These are phyloP conservation scores for Cardiocondyla obscurior DNA, from an alignment of 1,140 invertebrate species.

Conservation along the genomic window DNA sequence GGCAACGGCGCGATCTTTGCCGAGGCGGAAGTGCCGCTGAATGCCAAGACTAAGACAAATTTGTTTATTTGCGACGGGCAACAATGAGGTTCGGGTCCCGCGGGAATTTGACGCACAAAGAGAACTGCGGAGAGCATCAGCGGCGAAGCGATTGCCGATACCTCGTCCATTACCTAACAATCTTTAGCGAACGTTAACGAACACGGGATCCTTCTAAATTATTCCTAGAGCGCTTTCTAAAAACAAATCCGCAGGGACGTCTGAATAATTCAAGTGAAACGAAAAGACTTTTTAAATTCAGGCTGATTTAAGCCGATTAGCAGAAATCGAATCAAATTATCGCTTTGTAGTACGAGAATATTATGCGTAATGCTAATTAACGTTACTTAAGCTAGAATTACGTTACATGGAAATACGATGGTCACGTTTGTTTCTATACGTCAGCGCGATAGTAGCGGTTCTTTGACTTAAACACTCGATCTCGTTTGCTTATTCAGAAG, in stretches of 20 bases:
- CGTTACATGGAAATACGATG: background rate
- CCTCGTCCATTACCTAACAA: background rate
- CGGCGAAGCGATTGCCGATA: background rate
- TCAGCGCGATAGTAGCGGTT: background rate
- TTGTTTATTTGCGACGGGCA: constrained; percentile 52
- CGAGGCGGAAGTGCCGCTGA: constrained; percentile 28
- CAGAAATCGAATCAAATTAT: background rate
- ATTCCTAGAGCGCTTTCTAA: background rate
- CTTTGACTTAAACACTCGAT: constrained; percentile 46
- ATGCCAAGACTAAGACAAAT: constrained; percentile 58
- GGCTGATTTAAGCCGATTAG: background rate
- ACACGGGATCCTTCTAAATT: background rate
- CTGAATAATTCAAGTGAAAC: background rate
- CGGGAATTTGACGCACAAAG: constrained; percentile 21
- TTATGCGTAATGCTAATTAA: background rate
- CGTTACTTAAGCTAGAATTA: background rate
- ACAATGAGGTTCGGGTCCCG: constrained; percentile 43
- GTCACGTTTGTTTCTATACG: background rate
- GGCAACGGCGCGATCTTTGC: constrained; percentile 32
- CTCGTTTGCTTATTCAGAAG: constrained; percentile 78
- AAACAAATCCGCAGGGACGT: too few species aligned
- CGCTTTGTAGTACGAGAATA: background rate
- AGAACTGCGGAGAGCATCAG: background rate
- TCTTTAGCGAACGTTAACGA: background rate
- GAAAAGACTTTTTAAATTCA: background rate